Evolutionary conservation across 2,888 invertebrate genomes (phyloP).

Genomic region (Linnaemya vulpina): DNA sequence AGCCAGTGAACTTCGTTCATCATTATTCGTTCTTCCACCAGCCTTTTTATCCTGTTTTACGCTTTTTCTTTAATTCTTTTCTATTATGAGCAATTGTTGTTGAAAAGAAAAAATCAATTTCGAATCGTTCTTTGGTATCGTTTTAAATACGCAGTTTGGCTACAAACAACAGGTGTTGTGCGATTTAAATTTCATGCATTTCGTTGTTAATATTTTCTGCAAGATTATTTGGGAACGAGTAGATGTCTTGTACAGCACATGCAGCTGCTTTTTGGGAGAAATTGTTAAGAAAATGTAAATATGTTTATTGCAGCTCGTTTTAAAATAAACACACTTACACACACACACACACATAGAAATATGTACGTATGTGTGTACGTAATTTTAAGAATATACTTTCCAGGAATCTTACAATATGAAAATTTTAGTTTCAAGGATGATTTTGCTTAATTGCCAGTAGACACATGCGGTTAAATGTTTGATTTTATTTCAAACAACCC

Average conservation of each 20-base stretch:
- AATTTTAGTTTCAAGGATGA: too few species aligned
- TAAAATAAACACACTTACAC: not conserved
- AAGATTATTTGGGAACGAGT: conserved; percentile 19
- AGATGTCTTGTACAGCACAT: not conserved
- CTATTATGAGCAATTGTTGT: conserved; percentile 16
- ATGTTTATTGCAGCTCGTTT: not conserved
- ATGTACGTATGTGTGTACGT: too few species aligned
- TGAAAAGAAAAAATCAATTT: not conserved
- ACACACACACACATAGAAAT: not conserved
- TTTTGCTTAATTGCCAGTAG: not conserved
- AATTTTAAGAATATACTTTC: not conserved
- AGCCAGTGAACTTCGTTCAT: conserved; percentile 33
- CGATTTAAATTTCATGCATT: conserved; percentile 27
- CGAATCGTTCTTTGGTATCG: not conserved
- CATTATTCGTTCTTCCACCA: not conserved
- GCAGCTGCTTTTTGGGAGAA: conserved; percentile 34
- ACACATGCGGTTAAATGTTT: too few species aligned
- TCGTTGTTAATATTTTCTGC: conserved; percentile 13
- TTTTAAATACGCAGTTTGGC: not conserved
- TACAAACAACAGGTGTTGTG: conserved; percentile 54
- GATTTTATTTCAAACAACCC: too few species aligned
- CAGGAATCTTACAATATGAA: not conserved
- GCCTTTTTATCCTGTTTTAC: conserved; percentile 46
- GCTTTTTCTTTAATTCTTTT: conserved; percentile 21
- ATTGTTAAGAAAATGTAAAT: conserved; percentile 7